Percentiles rank a stretch among this genome's conserved stretches.
These are phyloP conservation scores for Drosophila equinoxialis DNA, from an alignment of 1,140 invertebrate species.

Conservation along the genomic window DNA sequence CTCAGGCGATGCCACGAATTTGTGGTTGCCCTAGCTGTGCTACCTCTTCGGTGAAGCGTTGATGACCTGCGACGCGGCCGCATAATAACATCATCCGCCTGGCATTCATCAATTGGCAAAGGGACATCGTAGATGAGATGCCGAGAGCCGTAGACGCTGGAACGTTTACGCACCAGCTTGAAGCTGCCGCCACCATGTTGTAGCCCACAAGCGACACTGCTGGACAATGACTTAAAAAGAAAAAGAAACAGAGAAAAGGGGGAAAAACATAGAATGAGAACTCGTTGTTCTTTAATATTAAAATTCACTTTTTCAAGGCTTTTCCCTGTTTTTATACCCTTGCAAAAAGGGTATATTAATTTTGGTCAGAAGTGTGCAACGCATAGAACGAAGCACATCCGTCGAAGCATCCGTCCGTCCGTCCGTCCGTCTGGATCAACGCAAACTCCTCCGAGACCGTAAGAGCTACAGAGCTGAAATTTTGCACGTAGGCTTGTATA, in stretches of 20 bases:
- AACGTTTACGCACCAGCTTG: slow-evolving; percentile 62
- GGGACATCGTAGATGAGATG: slow-evolving; percentile 86
- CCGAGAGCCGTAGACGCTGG: slow-evolving; percentile 84
- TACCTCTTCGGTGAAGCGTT: slow-evolving; percentile 40
- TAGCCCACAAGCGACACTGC: slow-evolving; percentile 37
- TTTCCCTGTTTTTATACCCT: not conserved
- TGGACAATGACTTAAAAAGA: slow-evolving; percentile 44
- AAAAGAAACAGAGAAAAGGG: not conserved
- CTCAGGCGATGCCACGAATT: slow-evolving; percentile 68
- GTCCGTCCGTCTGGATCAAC: too few species aligned
- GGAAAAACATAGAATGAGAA: not conserved
- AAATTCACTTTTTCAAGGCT: not conserved
- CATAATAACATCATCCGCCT: slow-evolving; percentile 77
- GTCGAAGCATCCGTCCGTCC: too few species aligned
- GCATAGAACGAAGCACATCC: too few species aligned
- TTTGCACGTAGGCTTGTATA: too few species aligned
- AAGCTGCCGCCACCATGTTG: slow-evolving; percentile 44
- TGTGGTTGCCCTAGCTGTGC: slow-evolving; percentile 42
- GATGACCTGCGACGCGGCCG: slow-evolving; percentile 59
- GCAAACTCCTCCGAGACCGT: too few species aligned
- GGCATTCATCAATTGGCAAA: slow-evolving; percentile 86
- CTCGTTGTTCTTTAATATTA: slow-evolving; percentile 4
- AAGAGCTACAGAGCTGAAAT: too few species aligned
- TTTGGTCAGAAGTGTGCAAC: too few species aligned
- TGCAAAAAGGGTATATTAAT: too few species aligned